Percentiles rank a stretch among this genome's conserved stretches.
phyloP scores from a whole-genome alignment of 2,113 vertebrate species.

The Athene cunicularia region DNA sequence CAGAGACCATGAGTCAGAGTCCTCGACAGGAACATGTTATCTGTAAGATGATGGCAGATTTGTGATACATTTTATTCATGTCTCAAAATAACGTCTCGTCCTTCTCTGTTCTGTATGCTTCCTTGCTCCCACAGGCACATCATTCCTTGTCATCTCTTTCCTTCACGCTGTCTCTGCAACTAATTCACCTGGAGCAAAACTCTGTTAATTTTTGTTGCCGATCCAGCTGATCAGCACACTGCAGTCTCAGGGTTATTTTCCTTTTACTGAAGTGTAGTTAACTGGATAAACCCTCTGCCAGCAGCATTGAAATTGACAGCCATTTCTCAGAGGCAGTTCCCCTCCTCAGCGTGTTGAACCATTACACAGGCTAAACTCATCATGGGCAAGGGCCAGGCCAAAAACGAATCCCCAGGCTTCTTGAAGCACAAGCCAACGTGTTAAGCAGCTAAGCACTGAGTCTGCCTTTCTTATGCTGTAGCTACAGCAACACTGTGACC shows the following conservation, averaged over 20 bases:
- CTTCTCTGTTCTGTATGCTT: background rate
- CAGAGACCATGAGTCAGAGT: background rate
- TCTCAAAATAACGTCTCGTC: background rate
- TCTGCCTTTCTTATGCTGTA: background rate
- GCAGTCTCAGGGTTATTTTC: background rate
- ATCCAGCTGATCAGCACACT: conserved; percentile 5
- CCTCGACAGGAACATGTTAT: background rate
- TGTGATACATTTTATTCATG: conserved; percentile 1
- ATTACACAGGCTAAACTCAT: conserved; percentile 8
- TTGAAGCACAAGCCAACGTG: background rate
- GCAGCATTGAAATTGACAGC: background rate
- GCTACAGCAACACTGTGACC: background rate
- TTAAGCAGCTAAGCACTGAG: background rate
- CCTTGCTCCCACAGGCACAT: background rate
- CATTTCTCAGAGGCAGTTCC: background rate
- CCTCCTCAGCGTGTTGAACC: background rate
- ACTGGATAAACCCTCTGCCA: background rate
- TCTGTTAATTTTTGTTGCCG: conserved; percentile 14
- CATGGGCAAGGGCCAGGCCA: background rate
- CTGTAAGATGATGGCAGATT: conserved; percentile 10
- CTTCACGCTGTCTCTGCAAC: background rate
- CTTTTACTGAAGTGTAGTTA: background rate
- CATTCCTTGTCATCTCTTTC: background rate
- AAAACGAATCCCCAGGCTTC: background rate
- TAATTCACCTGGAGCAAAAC: conserved; percentile 28